phyloP scores from a whole-genome alignment of 2,113 vertebrate species.

The Sus scrofa region T2T-Sscrofa CM000817.6:70932501-70933000 shows the following conservation, averaged over 20 bases:
- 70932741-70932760: background rate
- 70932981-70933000: accelerated
- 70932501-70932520: too few species aligned
- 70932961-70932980: background rate
- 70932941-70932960: accelerated
- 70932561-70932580: too few species aligned
- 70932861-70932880: accelerated
- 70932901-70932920: accelerated
- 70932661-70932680: background rate
- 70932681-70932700: background rate
- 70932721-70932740: background rate
- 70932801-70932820: accelerated
- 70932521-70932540: too few species aligned
- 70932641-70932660: background rate
- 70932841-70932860: too few species aligned
- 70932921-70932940: accelerated
- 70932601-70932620: too few species aligned
- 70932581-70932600: too few species aligned
- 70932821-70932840: background rate
- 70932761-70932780: background rate
- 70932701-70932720: background rate
- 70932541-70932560: too few species aligned
- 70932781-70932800: accelerated
- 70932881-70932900: too few species aligned
- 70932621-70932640: background rate